A percentile compares a stretch with the other conserved stretches of the same genome.
These are phyloP conservation scores for Galagoides demidoff DNA, from an alignment of 2,797 vertebrate species.

Conservation along the genomic window DNA sequence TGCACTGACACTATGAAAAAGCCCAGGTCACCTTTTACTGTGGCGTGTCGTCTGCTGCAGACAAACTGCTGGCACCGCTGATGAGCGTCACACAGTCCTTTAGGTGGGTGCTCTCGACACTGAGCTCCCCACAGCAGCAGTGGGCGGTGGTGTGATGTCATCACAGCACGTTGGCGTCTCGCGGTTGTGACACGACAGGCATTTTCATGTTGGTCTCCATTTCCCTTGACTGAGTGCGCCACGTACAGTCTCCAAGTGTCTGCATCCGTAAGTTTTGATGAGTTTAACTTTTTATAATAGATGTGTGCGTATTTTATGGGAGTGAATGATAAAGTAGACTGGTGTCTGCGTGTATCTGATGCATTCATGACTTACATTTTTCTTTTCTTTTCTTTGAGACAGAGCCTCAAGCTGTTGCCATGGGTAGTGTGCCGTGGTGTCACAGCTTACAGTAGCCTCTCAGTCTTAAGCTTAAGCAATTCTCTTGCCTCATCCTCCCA, in stretches of 20 bases:
- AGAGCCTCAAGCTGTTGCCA: too few species aligned
- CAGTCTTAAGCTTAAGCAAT: too few species aligned
- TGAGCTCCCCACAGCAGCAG: neutral
- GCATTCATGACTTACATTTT: neutral
- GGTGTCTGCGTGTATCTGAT: accelerated
- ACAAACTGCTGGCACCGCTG: neutral
- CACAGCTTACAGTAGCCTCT: too few species aligned
- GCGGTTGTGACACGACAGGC: neutral
- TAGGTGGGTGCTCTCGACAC: neutral
- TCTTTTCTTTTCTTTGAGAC: too few species aligned
- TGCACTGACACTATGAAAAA: neutral
- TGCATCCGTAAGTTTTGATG: neutral
- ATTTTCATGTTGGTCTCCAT: neutral
- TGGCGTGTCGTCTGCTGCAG: neutral
- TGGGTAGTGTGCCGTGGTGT: too few species aligned
- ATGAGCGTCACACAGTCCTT: neutral
- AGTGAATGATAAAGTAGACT: neutral
- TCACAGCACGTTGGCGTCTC: neutral
- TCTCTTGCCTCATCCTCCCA: too few species aligned
- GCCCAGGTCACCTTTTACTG: neutral
- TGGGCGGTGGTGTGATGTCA: neutral
- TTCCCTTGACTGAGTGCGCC: neutral
- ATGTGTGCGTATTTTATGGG: neutral
- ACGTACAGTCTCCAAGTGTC: neutral
- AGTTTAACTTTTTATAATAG: neutral